phyloP scores from a whole-genome alignment of 2,113 vertebrate genomes.

The Proteles cristata region DNA sequence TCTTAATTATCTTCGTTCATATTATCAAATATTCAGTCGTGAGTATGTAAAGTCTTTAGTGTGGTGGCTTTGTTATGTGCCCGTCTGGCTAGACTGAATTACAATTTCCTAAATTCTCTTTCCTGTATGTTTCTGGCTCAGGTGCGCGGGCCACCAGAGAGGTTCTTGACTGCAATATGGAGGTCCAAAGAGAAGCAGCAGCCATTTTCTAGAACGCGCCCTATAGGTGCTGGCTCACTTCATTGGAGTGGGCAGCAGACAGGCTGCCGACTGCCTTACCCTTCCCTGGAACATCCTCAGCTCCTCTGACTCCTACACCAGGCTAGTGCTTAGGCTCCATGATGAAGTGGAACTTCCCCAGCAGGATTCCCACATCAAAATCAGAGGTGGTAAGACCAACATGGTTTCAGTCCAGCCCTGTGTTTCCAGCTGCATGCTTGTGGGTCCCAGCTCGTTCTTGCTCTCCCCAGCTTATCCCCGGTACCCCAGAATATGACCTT shows the following conservation, averaged over 20 bases:
- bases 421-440: not conserved
- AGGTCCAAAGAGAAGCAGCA: not conserved
- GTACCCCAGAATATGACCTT: not conserved
- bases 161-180: not conserved
- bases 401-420: not conserved
- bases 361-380: not conserved
- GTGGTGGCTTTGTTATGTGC: not conserved
- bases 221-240: not conserved
- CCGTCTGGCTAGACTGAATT: not conserved
- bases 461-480: not conserved
- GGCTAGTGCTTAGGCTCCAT: not conserved
- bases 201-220: not conserved
- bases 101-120: not conserved
- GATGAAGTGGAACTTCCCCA: not conserved
- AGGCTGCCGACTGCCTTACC: not conserved
- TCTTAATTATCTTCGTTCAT: not conserved
- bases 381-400: not conserved
- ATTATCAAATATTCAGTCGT: not conserved
- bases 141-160: not conserved
- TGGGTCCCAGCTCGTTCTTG: not conserved
- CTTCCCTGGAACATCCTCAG: not conserved
- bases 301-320: not conserved
- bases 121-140: not conserved
- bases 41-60: not conserved
- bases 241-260: not conserved